Conservation (phyloP, 2,888 invertebrate species). For the Harpalus rufipes region DNA sequence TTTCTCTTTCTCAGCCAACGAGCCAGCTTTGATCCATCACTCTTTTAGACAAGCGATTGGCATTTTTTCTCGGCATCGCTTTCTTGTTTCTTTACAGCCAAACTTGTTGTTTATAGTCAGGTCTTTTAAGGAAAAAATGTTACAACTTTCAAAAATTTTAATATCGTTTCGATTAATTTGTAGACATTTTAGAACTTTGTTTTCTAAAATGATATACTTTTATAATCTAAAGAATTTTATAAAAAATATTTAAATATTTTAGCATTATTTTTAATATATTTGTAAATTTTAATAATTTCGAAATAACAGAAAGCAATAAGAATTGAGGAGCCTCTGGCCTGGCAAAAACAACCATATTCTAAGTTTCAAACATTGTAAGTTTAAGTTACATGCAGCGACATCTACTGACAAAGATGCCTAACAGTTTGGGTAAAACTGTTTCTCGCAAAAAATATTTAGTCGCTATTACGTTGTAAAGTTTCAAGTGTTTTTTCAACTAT, state of each 20-base stretch:
- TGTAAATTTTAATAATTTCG: not conserved
- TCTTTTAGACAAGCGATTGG: conserved; percentile 53
- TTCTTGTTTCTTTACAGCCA: conserved; percentile 54
- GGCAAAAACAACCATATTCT: no score
- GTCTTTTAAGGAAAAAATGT: conserved; percentile 51
- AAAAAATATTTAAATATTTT: no score
- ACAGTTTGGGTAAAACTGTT: no score
- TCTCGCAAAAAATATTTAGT: no score
- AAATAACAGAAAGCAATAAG: no score
- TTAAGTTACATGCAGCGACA: no score
- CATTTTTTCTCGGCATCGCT: conserved; percentile 54
- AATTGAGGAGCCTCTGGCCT: no score
- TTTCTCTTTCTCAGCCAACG: conserved; percentile 40
- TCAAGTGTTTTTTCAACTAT: no score
- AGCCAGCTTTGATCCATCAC: conserved; percentile 44
- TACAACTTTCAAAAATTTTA: conserved; percentile 62
- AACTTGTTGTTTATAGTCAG: conserved; percentile 50
- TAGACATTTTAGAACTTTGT: not conserved
- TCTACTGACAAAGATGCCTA: no score
- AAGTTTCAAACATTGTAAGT: no score
- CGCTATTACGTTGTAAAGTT: no score
- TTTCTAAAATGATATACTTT: conserved; percentile 9
- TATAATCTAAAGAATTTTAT: not conserved
- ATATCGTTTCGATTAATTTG: conserved; percentile 35
- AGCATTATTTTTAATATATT: not conserved